A percentile compares a stretch with the other conserved stretches of the same genome.
Evolutionary conservation across 2,888 invertebrate species (phyloP).

Genomic region (Linyphia triangularis): DNA sequence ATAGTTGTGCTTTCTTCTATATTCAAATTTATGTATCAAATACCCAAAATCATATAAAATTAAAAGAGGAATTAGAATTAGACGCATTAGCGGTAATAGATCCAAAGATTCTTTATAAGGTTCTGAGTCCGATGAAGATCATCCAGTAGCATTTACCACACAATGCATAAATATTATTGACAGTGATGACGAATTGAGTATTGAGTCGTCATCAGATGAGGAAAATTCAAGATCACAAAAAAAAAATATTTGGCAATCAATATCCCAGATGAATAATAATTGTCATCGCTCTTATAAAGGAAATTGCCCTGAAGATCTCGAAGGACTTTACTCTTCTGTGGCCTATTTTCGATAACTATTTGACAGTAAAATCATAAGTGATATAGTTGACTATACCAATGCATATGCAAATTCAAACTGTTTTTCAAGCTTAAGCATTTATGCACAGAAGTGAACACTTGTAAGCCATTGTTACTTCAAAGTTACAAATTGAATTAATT

Average conservation of each 20-base stretch:
- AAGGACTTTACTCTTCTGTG: neutral
- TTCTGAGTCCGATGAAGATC: neutral
- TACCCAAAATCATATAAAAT: neutral
- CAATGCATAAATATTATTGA: no score
- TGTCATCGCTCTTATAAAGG: neutral
- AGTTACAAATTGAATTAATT: no score
- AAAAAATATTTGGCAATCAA: neutral
- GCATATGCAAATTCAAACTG: no score
- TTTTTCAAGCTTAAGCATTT: neutral
- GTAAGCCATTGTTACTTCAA: no score
- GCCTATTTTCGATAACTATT: neutral
- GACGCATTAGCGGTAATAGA: neutral
- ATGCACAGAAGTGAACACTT: neutral
- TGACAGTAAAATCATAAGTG: no score
- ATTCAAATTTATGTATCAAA: neutral
- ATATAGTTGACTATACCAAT: no score
- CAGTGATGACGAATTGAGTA: no score
- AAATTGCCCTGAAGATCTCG: neutral
- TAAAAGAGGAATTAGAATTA: no score
- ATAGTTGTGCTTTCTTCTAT: no score
- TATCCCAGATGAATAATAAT: neutral
- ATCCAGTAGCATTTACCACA: neutral
- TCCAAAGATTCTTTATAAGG: neutral
- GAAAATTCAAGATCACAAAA: neutral
- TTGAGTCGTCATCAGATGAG: no score